These are phyloP conservation scores for Clinocottus analis DNA, from an alignment of 2,113 vertebrate species.

Conservation along the genomic window DNA sequence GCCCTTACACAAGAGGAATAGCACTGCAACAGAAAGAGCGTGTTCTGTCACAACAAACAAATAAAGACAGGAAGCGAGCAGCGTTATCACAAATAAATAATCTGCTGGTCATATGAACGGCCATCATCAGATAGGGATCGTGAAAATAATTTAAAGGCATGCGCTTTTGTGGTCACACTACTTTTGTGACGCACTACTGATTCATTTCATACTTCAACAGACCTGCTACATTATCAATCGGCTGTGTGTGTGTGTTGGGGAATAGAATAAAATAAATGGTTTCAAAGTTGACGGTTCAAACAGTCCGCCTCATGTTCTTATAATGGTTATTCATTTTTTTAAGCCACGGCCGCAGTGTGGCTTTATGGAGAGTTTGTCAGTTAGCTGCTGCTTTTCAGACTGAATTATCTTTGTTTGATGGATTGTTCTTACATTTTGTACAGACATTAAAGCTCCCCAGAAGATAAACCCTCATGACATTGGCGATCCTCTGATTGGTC, in stretches of 20 bases:
- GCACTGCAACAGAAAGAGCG: slow-evolving; percentile 19
- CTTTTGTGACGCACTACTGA: slow-evolving; percentile 29
- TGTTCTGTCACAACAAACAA: slow-evolving; percentile 23
- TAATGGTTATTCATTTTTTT: neutral
- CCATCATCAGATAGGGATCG: slow-evolving; percentile 30
- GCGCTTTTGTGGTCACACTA: slow-evolving; percentile 32
- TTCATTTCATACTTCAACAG: neutral
- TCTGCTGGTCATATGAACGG: slow-evolving; percentile 34
- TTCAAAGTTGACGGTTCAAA: neutral
- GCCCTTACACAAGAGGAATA: slow-evolving; percentile 45
- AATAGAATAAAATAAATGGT: neutral
- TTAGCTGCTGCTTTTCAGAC: too few relatives aligned
- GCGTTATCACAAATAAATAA: slow-evolving; percentile 31
- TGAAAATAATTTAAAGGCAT: slow-evolving; percentile 28
- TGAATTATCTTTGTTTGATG: neutral
- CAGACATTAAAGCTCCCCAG: neutral
- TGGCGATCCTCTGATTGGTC: too few relatives aligned
- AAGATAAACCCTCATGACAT: neutral
- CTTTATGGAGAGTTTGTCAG: neutral
- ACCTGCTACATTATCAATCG: slow-evolving; percentile 12
- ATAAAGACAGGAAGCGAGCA: slow-evolving; percentile 11
- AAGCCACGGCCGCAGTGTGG: neutral
- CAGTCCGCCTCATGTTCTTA: neutral
- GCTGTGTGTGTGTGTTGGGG: neutral
- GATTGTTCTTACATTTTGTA: neutral